Evolutionary conservation across 2,113 vertebrate species (phyloP), one percentile per base, ranked within the genome.

Genomic region (Phodopus roborovskii): DNA sequence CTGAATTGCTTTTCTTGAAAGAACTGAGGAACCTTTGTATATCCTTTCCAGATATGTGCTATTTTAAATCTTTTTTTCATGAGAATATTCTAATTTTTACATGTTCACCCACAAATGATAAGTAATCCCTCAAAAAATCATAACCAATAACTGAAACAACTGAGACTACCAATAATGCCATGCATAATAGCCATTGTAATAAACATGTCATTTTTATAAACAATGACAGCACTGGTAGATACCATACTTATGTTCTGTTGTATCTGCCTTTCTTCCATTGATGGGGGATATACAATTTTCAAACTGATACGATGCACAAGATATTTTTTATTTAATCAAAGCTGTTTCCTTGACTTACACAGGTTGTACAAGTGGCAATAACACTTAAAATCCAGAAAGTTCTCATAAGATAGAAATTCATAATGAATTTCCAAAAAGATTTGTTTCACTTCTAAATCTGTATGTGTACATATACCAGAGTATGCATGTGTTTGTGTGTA

Each of bases 311-410:
- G 24, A 8, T 66, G 81, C 58, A 20, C 13, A 56, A 92, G 36
- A 33, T 85, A n/a, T 13, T 9, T n/a, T 83, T 12, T 11, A 94
- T 91, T 24, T 90, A 28, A 83, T 79, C 70, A 84, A 96, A 94
- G 42, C 58, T 95, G 79, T 33, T 77, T 86, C 89, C 83, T 95
- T 74, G 66, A 62, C 50, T 28, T 30, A 0, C 3, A 56, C 3
- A 45, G n/a, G 50, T 94, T 90, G 91, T 90, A 88, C 10, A 62
- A 94, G 74, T 90, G 62, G n/a, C 94, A 93, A 73, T 90, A 81
- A 66, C 28, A 68, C 56, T 62, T 45, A 86, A 94, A 88, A 78
- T 62, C 39, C 92, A 91, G 64, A 85, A 90, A 94, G 56, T 78
- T 19, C 22, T 58, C 22, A 11, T 88, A 33, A 89, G 85, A 39